phyloP scores from a whole-genome alignment of 2,888 invertebrate genomes.

The Drosophila trichaetosa region DNA sequence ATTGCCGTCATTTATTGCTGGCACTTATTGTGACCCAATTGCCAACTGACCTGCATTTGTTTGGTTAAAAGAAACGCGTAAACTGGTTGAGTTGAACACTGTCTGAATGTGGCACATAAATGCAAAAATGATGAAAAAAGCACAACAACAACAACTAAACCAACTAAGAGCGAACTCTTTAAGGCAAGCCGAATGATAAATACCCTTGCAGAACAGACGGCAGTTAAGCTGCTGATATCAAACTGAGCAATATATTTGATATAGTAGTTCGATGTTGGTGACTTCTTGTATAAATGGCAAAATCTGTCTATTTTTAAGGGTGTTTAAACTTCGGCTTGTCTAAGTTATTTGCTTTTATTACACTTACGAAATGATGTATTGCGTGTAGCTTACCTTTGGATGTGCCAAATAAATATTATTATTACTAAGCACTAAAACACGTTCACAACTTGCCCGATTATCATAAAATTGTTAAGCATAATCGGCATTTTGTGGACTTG shows the following conservation, averaged over 20 bases:
- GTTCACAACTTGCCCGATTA: not conserved
- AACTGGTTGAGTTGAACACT: slow-evolving; percentile 35
- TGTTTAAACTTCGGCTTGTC: not conserved
- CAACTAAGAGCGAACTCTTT: accelerated
- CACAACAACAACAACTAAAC: not conserved
- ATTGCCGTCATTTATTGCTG: slow-evolving; percentile 7
- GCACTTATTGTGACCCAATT: slow-evolving; percentile 55
- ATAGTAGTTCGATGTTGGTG: not conserved
- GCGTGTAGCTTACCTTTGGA: not conserved
- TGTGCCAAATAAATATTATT: not conserved
- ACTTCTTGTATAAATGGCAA: not conserved
- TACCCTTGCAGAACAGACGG: not conserved
- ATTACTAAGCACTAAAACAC: not conserved
- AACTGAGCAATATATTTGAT: not conserved
- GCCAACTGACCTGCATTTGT: slow-evolving; percentile 64
- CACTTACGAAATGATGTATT: not conserved
- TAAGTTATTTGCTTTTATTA: not conserved
- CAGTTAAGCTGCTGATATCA: accelerated
- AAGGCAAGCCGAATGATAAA: not conserved
- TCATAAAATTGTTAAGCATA: not conserved
- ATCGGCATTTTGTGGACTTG: not conserved
- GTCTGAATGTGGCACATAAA: slow-evolving; percentile 4
- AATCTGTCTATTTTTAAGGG: not conserved
- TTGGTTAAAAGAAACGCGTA: slow-evolving; percentile 42
- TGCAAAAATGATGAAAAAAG: slow-evolving; percentile 13